phyloP scores from a whole-genome alignment of 2,888 invertebrate species.

The Andrena camellia region DNA sequence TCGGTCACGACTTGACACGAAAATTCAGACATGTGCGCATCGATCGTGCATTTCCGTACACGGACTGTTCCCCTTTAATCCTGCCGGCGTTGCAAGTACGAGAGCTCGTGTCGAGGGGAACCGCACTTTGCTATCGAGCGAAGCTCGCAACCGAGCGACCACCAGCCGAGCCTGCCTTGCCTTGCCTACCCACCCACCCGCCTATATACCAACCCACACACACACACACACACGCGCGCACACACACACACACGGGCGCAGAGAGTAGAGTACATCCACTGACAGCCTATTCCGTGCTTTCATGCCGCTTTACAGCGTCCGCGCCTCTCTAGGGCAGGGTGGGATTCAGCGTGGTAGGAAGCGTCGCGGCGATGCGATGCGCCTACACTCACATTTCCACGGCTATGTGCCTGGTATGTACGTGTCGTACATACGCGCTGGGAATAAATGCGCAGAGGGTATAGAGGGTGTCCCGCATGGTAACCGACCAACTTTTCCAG shows the following conservation, averaged over 20 bases:
- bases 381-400: constrained; percentile 37
- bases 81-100: constrained; percentile 81
- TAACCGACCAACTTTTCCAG: not conserved
- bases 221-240: not conserved
- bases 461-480: constrained; percentile 8
- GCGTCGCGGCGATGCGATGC: constrained; percentile 55
- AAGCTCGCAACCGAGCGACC: constrained; percentile 77
- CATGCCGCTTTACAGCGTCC: constrained; percentile 60
- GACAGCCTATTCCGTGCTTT: constrained; percentile 63
- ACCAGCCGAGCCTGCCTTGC: constrained; percentile 73
- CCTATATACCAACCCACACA: constrained; percentile 11
- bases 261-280: constrained; percentile 25
- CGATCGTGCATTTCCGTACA: constrained; percentile 67
- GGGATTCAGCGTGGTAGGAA: constrained; percentile 72
- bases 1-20: constrained; percentile 61
- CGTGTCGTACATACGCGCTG: constrained; percentile 3
- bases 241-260: not conserved
- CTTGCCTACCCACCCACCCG: constrained; percentile 62
- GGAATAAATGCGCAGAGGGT: constrained; percentile 23
- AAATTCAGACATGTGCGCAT: constrained; percentile 68
- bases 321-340: constrained; percentile 66
- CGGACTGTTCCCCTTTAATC: constrained; percentile 83
- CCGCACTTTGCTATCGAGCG: constrained; percentile 83
- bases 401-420: not conserved
- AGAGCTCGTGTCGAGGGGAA: constrained; percentile 82